Conservation (phyloP, 1,140 invertebrate species). For the Agraylea sexmaculata region DNA sequence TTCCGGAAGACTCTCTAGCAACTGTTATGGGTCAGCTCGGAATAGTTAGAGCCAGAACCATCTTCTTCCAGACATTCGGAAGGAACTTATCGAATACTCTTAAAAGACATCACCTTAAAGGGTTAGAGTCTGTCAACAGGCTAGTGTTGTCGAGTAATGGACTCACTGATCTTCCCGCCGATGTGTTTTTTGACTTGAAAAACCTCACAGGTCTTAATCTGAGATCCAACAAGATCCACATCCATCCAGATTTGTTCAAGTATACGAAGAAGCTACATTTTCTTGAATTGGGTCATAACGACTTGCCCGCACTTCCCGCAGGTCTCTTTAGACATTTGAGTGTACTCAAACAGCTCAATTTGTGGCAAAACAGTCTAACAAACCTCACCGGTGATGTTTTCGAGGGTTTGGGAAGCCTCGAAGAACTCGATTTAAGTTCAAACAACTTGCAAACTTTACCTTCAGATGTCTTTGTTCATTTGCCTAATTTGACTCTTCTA, state of each 20-base stretch:
- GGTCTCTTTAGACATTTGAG: conserved; percentile 47
- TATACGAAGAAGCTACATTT: conserved; percentile 41
- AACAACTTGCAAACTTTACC: conserved; percentile 48
- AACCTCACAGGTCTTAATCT: conserved; percentile 48
- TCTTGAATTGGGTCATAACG: conserved; percentile 50
- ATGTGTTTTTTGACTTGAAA: conserved; percentile 44
- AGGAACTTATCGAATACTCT: conserved; percentile 37
- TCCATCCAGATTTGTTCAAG: conserved; percentile 44
- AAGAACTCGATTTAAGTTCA: conserved; percentile 46
- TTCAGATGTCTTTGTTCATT: conserved; percentile 42
- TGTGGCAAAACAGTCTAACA: conserved; percentile 50
- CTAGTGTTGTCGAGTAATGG: conserved; percentile 39
- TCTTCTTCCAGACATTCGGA: conserved; percentile 35
- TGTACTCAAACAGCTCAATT: conserved; percentile 43
- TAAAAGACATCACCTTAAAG: conserved; percentile 39
- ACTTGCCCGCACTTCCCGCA: conserved; percentile 41
- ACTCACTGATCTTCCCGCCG: conserved; percentile 40
- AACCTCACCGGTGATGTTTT: conserved; percentile 46
- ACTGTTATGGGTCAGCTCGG: conserved; percentile 33
- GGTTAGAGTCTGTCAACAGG: conserved; percentile 35
- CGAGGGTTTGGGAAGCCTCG: conserved; percentile 41
- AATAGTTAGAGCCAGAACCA: conserved; percentile 29
- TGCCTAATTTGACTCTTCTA: conserved; percentile 45
- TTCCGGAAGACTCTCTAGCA: conserved; percentile 29
- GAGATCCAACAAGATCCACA: conserved; percentile 43